These are phyloP conservation scores for Armadillidium nasatum DNA, from an alignment of 1,140 invertebrate genomes.

Conservation along the genomic window DNA sequence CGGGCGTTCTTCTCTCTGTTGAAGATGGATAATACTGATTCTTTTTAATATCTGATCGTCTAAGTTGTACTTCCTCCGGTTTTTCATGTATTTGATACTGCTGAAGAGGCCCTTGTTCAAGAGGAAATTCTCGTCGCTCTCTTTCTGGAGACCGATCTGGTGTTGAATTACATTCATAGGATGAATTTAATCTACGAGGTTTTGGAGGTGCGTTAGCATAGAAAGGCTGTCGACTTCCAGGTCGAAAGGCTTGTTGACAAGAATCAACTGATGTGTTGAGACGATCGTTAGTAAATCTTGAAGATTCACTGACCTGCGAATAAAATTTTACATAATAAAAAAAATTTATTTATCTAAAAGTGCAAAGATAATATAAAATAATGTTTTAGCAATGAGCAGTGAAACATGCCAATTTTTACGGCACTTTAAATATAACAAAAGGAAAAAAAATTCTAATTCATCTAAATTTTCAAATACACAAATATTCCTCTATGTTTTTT, in stretches of 20 bases:
- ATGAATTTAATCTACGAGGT: constrained; percentile 62
- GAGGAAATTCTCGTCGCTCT: constrained; percentile 47
- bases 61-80: background rate
- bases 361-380: background rate
- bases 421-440: too few relatives aligned
- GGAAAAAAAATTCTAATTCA: too few relatives aligned
- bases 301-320: constrained; percentile 37
- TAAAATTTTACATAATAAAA: background rate
- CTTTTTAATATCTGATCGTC: constrained; percentile 2
- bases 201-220: constrained; percentile 87
- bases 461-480: too few relatives aligned
- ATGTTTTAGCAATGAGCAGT: background rate
- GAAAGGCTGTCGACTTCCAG: constrained; percentile 58
- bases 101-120: constrained; percentile 30
- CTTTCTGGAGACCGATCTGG: constrained; percentile 55
- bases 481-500: too few relatives aligned
- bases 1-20: constrained; percentile 68
- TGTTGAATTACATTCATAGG: constrained; percentile 60
- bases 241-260: constrained; percentile 23
- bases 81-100: constrained; percentile 22
- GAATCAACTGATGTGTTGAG: constrained; percentile 38
- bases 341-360: background rate
- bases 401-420: background rate
- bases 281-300: constrained; percentile 28
- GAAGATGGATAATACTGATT: constrained; percentile 30